Evolutionary conservation across 2,113 vertebrate genomes (phyloP).

Genomic region (Solea solea): DNA sequence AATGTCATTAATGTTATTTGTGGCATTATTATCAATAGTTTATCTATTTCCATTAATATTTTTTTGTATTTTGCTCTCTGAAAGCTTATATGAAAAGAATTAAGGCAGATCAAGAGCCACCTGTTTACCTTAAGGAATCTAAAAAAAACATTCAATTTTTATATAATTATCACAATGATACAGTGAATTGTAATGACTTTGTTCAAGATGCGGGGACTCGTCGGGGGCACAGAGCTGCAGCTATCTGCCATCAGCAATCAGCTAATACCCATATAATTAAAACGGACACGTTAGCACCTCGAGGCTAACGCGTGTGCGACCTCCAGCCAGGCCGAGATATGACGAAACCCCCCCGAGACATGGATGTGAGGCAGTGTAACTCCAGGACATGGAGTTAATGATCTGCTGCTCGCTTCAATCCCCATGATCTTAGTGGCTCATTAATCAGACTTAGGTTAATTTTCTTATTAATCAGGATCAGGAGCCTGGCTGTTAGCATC

Average conservation of each 20-base stretch:
- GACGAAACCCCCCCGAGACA: conserved; percentile 40
- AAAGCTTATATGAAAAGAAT: too few relatives aligned
- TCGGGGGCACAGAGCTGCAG: conserved; percentile 40
- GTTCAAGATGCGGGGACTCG: conserved; percentile 5
- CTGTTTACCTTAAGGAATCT: too few relatives aligned
- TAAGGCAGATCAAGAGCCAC: too few relatives aligned
- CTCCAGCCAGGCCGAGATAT: conserved; percentile 25
- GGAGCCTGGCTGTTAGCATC: conserved; percentile 56
- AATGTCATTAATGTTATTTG: too few relatives aligned
- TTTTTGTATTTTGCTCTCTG: too few relatives aligned
- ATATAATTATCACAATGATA: too few relatives aligned
- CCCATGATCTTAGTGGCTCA: conserved; percentile 65
- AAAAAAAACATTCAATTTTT: too few relatives aligned
- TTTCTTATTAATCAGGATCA: conserved; percentile 71
- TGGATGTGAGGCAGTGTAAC: conserved; percentile 15
- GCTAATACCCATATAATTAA: conserved; percentile 74
- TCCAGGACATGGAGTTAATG: conserved; percentile 60
- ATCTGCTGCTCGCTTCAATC: conserved; percentile 49
- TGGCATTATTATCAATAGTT: too few relatives aligned
- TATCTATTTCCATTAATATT: too few relatives aligned
- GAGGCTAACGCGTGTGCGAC: conserved; percentile 22
- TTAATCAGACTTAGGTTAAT: conserved; percentile 69
- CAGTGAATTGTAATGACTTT: too few relatives aligned
- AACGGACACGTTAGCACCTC: conserved; percentile 52
- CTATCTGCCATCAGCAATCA: conserved; percentile 34